Conservation (phyloP, 2,888 invertebrate species). For the Tupiocoris notatus region DNA sequence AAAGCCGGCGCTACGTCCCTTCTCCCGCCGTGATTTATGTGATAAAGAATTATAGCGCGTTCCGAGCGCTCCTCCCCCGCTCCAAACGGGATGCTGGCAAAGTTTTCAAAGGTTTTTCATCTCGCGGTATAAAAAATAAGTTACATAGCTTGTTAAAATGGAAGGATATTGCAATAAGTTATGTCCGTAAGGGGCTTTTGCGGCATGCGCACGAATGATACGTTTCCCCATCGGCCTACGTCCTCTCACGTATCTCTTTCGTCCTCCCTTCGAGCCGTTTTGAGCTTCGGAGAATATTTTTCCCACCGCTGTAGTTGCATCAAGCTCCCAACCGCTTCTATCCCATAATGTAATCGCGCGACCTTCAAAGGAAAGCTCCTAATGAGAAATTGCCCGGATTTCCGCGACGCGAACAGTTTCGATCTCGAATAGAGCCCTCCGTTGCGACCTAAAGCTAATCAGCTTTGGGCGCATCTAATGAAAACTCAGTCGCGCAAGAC, state of each 20-base stretch:
- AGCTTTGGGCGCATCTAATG: too few relatives aligned
- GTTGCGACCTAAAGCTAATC: not conserved
- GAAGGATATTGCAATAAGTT: not conserved
- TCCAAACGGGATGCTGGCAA: not conserved
- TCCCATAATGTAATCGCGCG: not conserved
- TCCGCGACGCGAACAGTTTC: not conserved
- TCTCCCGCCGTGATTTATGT: not conserved
- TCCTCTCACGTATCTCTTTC: not conserved
- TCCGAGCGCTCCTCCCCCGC: not conserved
- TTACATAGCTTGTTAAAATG: not conserved
- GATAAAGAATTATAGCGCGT: not conserved
- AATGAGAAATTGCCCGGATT: not conserved
- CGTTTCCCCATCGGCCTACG: not conserved
- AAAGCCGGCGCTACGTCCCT: not conserved
- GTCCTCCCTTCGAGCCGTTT: too few relatives aligned
- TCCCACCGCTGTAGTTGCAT: too few relatives aligned
- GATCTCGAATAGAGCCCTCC: not conserved
- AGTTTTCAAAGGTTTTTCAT: not conserved
- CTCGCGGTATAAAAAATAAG: not conserved
- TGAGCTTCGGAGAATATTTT: too few relatives aligned
- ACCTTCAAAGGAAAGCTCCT: not conserved
- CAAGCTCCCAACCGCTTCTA: too few relatives aligned
- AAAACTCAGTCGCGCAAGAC: too few relatives aligned
- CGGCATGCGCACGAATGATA: not conserved
- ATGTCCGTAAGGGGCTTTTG: not conserved